phyloP scores from a whole-genome alignment of 2,888 invertebrate species.

The Sarcophaga rosellei region DNA sequence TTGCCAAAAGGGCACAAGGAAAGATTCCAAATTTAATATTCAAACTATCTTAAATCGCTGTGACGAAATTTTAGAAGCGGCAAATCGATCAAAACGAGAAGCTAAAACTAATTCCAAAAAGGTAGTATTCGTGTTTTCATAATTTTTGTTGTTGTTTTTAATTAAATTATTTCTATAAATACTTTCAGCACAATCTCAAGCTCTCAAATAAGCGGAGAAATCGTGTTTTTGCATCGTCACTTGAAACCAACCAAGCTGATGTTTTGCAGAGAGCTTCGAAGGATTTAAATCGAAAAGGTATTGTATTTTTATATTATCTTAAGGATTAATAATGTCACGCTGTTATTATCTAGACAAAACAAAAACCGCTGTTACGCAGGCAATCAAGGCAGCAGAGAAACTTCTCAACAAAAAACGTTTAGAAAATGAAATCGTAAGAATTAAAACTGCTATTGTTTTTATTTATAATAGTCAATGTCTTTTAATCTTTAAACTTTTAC shows the following conservation, averaged over 20 bases:
- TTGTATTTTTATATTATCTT: slow-evolving; percentile 2
- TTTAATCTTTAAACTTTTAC: not conserved
- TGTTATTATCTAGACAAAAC: slow-evolving; percentile 70
- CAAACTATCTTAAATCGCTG: slow-evolving; percentile 73
- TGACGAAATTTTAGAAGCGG: slow-evolving; percentile 75
- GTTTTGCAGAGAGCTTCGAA: slow-evolving; percentile 14
- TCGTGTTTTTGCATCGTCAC: not conserved
- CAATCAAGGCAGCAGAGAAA: slow-evolving; percentile 68
- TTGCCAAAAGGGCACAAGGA: slow-evolving; percentile 3
- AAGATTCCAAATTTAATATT: slow-evolving; percentile 24
- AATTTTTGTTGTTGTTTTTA: not conserved
- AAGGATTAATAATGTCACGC: not conserved
- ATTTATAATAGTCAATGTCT: not conserved
- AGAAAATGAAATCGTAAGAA: slow-evolving; percentile 20
- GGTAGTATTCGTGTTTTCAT: slow-evolving; percentile 66
- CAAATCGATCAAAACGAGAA: slow-evolving; percentile 74
- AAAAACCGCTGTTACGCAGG: slow-evolving; percentile 69
- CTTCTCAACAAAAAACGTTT: slow-evolving; percentile 56
- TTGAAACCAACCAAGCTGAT: slow-evolving; percentile 18
- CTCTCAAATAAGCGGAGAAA: slow-evolving; percentile 62
- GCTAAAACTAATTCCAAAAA: slow-evolving; percentile 72
- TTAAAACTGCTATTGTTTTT: not conserved
- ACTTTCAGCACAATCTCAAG: slow-evolving; percentile 66
- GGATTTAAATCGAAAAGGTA: slow-evolving; percentile 70
- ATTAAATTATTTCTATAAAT: not conserved